These are phyloP conservation scores for Boleophthalmus pectinirostris DNA, from an alignment of 2,113 vertebrate species.

Conservation along the genomic window DNA sequence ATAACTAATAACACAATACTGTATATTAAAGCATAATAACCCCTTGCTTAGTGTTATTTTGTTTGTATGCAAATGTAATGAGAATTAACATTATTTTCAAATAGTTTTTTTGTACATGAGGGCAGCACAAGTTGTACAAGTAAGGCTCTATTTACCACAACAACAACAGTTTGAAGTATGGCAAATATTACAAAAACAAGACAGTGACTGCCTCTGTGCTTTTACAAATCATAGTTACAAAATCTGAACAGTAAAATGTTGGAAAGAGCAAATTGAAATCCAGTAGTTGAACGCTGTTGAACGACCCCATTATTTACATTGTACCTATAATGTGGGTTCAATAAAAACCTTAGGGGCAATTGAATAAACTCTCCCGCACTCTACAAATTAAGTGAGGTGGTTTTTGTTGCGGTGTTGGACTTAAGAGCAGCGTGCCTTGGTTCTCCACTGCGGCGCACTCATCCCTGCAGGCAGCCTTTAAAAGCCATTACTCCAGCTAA, in stretches of 20 bases:
- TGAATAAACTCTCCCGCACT: slow-evolving; percentile 9
- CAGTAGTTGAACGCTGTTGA: not conserved
- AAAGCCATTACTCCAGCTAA: slow-evolving; percentile 65
- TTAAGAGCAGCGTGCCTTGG: slow-evolving; percentile 37
- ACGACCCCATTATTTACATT: slow-evolving; percentile 7
- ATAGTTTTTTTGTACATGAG: not conserved
- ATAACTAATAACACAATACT: no score
- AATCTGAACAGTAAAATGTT: not conserved
- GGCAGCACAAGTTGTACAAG: not conserved
- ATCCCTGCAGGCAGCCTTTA: slow-evolving; percentile 63
- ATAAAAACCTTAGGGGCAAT: slow-evolving; percentile 16
- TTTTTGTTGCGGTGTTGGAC: slow-evolving; percentile 30
- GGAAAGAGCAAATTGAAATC: slow-evolving; percentile 3
- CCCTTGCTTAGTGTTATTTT: not conserved
- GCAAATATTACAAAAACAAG: not conserved
- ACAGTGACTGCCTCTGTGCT: not conserved
- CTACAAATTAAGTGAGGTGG: slow-evolving; percentile 12
- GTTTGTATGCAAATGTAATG: not conserved
- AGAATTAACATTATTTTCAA: not conserved
- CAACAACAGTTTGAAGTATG: not conserved
- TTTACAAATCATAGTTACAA: slow-evolving; percentile 4
- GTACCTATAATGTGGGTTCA: slow-evolving; percentile 1
- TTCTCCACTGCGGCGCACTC: slow-evolving; percentile 56
- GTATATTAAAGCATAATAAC: not conserved
- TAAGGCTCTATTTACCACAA: not conserved